Evolutionary conservation across 2,797 vertebrate species (phyloP).

Genomic region (Selene dorsalis): DNA sequence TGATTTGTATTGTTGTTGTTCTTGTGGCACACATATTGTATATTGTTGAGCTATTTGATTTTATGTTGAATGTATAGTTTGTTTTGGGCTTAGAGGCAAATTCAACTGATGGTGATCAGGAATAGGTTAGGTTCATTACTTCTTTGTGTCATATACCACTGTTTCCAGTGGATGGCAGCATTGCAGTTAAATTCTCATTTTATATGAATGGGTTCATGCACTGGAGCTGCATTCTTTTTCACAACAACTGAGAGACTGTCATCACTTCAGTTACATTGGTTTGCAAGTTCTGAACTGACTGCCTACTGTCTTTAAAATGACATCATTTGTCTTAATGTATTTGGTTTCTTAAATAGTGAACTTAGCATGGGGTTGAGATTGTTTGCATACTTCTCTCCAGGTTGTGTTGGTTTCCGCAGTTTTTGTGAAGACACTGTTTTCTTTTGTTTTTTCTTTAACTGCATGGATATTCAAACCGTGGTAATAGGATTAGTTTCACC

Average conservation of each 20-base stretch:
- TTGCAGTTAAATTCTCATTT: not conserved
- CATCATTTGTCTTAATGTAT: not conserved
- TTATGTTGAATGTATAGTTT: not conserved
- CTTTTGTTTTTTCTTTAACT: conserved; percentile 34
- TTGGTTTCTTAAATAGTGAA: not conserved
- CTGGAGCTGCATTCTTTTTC: not conserved
- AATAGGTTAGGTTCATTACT: not conserved
- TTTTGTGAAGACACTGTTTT: conserved; percentile 33
- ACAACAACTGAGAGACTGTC: not conserved
- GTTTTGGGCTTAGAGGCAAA: not conserved
- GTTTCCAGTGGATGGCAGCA: conserved; percentile 33
- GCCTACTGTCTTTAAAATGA: not conserved
- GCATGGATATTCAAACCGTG: conserved; percentile 50
- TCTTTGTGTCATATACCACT: conserved; percentile 18
- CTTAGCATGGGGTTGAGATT: not conserved
- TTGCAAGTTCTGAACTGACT: not conserved
- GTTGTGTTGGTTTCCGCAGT: not conserved
- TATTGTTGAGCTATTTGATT: not conserved
- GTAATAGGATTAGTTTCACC: conserved; percentile 68
- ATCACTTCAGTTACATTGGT: not conserved
- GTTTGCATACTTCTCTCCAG: not conserved
- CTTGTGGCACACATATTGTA: not conserved
- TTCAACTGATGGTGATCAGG: not conserved
- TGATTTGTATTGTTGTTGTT: not conserved
- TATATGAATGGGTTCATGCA: not conserved